A percentile compares a stretch with the other conserved stretches of the same genome.
Evolutionary conservation across 1,140 invertebrate genomes (phyloP).

Genomic region (Bombus huntii): DNA sequence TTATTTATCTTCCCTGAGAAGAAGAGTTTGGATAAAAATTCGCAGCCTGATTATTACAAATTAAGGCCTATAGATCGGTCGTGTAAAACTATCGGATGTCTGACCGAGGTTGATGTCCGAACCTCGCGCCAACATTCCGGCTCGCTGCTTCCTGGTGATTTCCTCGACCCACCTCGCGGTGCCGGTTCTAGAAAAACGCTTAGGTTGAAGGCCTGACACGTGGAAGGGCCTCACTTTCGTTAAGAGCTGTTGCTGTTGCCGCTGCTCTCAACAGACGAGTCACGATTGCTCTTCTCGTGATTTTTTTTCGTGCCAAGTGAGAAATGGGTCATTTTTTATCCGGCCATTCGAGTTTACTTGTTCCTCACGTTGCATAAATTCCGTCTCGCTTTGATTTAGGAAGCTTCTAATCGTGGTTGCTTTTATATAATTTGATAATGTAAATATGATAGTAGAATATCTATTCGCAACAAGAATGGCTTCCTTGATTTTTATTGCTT

Average conservation of each 20-base stretch:
- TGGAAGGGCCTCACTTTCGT: conserved; percentile 46
- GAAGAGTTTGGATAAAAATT: no score
- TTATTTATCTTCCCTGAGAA: no score
- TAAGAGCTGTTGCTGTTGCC: conserved; percentile 9
- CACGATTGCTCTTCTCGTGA: background rate
- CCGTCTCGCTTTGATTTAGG: background rate
- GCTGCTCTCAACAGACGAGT: background rate
- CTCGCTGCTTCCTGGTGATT: conserved; percentile 65
- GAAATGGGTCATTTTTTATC: background rate
- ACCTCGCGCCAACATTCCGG: conserved; percentile 73
- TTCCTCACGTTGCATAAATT: background rate
- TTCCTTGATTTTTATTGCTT: no score
- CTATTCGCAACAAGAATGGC: no score
- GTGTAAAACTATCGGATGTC: conserved; percentile 31
- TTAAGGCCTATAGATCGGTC: conserved; percentile 43
- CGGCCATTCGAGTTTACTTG: background rate
- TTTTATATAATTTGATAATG: no score
- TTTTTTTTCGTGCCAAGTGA: background rate
- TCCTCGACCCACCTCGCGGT: conserved; percentile 46
- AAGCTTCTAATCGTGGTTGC: no score
- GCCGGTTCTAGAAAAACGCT: background rate
- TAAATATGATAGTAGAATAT: no score
- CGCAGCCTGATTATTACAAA: background rate
- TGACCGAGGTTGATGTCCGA: conserved; percentile 74
- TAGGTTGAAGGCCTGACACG: background rate